Conservation (phyloP, 2,797 vertebrate genomes). For the Eutrigla gurnardus region DNA sequence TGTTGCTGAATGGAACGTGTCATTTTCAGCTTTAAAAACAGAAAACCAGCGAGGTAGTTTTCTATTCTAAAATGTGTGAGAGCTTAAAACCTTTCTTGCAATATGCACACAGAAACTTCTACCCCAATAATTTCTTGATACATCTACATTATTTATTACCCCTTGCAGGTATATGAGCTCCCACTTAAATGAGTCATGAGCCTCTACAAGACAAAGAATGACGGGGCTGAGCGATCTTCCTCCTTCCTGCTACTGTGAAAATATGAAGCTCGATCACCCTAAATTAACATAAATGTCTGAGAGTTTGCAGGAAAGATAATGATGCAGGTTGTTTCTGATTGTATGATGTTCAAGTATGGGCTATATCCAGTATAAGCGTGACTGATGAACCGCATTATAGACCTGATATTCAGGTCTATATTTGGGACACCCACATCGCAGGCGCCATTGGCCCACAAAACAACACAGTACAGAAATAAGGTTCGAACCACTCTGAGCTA, state of each 20-base stretch:
- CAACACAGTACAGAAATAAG: conserved; percentile 39
- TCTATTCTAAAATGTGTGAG: conserved; percentile 10
- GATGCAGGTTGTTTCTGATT: conserved; percentile 11
- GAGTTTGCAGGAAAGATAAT: conserved; percentile 31
- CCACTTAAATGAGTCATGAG: conserved; percentile 71
- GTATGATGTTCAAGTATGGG: neutral
- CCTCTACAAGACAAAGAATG: conserved; percentile 65
- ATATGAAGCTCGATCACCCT: conserved; percentile 30
- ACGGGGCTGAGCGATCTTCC: conserved; percentile 60
- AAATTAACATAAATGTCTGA: conserved; percentile 47
- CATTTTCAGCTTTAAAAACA: conserved; percentile 21
- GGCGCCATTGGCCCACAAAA: conserved; percentile 54
- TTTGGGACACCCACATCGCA: neutral
- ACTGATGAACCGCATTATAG: conserved; percentile 29
- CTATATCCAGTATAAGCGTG: conserved; percentile 7
- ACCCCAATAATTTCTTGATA: conserved; percentile 67
- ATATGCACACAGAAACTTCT: conserved; percentile 53
- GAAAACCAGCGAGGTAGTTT: conserved; percentile 33
- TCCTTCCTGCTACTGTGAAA: conserved; percentile 24
- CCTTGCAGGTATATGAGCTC: conserved; percentile 70
- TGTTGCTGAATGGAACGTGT: neutral
- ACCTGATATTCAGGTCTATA: neutral
- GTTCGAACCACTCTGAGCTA: conserved; percentile 56
- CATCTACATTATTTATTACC: conserved; percentile 71
- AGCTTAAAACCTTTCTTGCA: conserved; percentile 6